Base-by-base conservation (phyloP, 2,797 vertebrate species). In the Alosa sapidissima region DNA sequence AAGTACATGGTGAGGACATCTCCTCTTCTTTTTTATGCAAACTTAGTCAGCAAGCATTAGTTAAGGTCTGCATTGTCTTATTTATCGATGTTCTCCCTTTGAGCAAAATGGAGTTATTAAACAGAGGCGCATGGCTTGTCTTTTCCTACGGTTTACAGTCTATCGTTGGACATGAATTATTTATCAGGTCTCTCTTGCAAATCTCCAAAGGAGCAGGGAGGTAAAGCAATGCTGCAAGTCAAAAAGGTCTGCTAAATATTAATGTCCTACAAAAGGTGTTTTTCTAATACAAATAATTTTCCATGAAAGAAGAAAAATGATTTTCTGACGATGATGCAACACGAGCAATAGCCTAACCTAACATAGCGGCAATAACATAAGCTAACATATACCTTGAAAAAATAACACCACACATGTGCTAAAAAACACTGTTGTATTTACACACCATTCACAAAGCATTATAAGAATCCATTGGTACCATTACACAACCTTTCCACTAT, bases 81-180 rank as follows among this genome's bases (percentile, higher is more conserved):
- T 84, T 58, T 83, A 82, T 45, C 68, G 55, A 85, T 86, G 82
- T 78, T 72, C 86, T 86, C 14, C 45, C 84, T 86, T 81, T 54
- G 75, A 85, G 49, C 68, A n/a, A 87, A 82, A 75, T 82, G 3
- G 41, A 84, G 82, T 83, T 81, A 90, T 86, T 81, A 84, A 84
- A 85, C 58, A 24, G 45, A 21, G 21, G 82, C n/a, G 1, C 21
- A 36, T 33, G 54, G 65, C 41, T 19, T 33, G 41, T 60, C 54
- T 16, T 47, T 55, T 84, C 28, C 68, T 24, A 36, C 48, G 7
- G 81, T 78, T 85, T 84, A 55, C 60, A 85, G 68, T 45, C 49
- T 75, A 82, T 87, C 28, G 36, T 84, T 82, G 36, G 49, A 65
- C 82, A 54, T 86, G 83, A 87, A 62, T 85, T 81, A 87, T 49